Conservation (phyloP, 2,888 invertebrate genomes). For the Scaptomyza parva region DNA sequence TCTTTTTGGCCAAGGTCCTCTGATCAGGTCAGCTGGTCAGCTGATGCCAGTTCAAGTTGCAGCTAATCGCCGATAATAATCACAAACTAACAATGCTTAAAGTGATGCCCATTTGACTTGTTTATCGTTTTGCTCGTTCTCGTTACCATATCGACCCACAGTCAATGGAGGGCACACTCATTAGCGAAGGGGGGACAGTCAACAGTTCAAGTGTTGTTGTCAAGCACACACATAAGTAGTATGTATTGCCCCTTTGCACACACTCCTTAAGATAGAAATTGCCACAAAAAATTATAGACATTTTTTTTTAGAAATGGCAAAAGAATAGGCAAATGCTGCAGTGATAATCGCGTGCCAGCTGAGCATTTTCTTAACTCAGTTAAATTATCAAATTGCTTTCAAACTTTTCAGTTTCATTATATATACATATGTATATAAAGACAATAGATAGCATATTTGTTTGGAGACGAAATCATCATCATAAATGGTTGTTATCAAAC, state of each 20-base stretch:
- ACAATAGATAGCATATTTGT: constrained; percentile 4
- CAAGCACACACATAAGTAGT: constrained; percentile 27
- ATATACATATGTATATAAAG: not conserved
- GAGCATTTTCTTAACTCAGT: constrained; percentile 24
- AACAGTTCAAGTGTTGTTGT: constrained; percentile 56
- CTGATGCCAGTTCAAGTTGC: constrained; percentile 26
- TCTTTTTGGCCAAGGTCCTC: constrained; percentile 34
- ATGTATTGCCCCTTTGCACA: constrained; percentile 20
- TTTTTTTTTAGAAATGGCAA: constrained; percentile 11
- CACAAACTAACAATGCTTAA: constrained; percentile 1
- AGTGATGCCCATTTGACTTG: constrained; percentile 42
- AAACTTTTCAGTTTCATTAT: constrained; percentile 9
- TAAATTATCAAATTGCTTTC: constrained; percentile 25
- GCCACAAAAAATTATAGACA: constrained; percentile 45
- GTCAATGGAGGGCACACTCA: constrained; percentile 40
- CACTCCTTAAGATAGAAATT: constrained; percentile 19
- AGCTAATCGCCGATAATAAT: constrained; percentile 28
- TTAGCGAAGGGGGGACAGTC: constrained; percentile 27
- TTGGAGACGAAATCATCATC: not conserved
- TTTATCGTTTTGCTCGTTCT: constrained; percentile 27
- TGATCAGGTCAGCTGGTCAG: not conserved
- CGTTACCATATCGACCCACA: constrained; percentile 40
- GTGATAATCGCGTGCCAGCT: constrained; percentile 35
- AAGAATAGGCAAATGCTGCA: constrained; percentile 10
- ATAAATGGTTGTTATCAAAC: not conserved